These are phyloP conservation scores for Syngnathoides biaculeatus DNA, from an alignment of 2,113 vertebrate genomes.

Conservation along the genomic window DNA sequence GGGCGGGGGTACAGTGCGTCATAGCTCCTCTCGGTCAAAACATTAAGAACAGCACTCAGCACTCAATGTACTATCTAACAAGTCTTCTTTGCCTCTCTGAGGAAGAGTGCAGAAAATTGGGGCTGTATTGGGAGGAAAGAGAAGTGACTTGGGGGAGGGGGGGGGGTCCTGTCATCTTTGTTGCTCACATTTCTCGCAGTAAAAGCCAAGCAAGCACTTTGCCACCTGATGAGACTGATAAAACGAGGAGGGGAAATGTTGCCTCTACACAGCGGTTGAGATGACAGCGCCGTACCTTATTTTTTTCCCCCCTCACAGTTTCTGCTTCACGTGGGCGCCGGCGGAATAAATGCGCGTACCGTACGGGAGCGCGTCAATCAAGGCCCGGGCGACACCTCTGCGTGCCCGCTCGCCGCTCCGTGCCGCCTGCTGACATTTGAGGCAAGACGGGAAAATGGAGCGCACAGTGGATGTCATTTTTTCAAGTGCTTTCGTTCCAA, in stretches of 20 bases:
- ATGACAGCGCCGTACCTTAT: not conserved
- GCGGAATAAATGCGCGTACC: not conserved
- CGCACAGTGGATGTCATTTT: constrained; percentile 22
- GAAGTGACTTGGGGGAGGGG: not conserved
- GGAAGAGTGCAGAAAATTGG: constrained; percentile 4
- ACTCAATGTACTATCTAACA: not conserved
- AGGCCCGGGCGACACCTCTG: not conserved
- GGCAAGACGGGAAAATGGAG: constrained; percentile 5
- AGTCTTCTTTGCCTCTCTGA: no score
- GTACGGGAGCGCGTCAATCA: constrained; percentile 2
- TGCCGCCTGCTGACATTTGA: constrained; percentile 33
- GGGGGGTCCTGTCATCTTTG: constrained; percentile 4
- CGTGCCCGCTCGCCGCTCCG: not conserved
- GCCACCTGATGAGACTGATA: constrained; percentile 23
- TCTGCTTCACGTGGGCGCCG: constrained; percentile 3
- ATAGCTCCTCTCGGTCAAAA: no score
- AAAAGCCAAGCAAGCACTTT: constrained; percentile 26
- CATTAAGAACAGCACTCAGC: no score
- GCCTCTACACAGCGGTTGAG: constrained; percentile 1
- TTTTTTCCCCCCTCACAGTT: not conserved
- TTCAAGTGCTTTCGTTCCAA: constrained; percentile 35
- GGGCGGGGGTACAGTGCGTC: no score
- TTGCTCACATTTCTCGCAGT: constrained; percentile 20
- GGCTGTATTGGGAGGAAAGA: not conserved
- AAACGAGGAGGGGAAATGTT: constrained; percentile 12